phyloP scores from a whole-genome alignment of 1,140 invertebrate species.

The Cotesia vestalis region DNA sequence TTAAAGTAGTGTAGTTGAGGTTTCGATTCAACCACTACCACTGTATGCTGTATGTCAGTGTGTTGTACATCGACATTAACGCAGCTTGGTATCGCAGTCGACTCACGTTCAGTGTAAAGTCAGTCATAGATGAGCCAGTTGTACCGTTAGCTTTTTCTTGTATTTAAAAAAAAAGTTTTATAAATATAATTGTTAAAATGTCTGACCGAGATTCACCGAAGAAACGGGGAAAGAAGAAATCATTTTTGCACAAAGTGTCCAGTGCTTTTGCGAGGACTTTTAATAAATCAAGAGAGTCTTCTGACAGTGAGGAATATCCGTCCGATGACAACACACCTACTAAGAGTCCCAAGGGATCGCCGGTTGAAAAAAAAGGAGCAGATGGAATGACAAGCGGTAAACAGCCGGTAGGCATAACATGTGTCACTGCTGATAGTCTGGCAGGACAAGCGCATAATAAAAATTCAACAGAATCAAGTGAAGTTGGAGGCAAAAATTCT shows the following conservation, averaged over 20 bases:
- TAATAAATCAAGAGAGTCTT: slow-evolving; percentile 27
- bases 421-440: too few species aligned
- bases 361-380: neutral
- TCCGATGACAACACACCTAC: neutral
- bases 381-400: too few species aligned
- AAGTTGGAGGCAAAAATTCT: neutral
- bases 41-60: too few species aligned
- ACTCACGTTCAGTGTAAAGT: neutral
- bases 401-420: too few species aligned
- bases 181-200: slow-evolving; percentile 35
- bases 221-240: slow-evolving; percentile 46
- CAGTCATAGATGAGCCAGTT: slow-evolving; percentile 6
- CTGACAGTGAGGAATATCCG: slow-evolving; percentile 4
- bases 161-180: too few species aligned
- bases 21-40: too few species aligned
- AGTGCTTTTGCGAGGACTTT: slow-evolving; percentile 33
- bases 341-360: neutral
- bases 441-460: neutral
- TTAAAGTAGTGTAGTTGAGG: too few species aligned
- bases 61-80: neutral
- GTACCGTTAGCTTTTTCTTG: neutral
- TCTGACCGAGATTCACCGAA: slow-evolving; percentile 18
- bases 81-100: neutral
- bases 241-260: slow-evolving; percentile 45
- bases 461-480: neutral